Conservation (phyloP, 1,140 invertebrate species). For the Euglossa dilemma region DNA sequence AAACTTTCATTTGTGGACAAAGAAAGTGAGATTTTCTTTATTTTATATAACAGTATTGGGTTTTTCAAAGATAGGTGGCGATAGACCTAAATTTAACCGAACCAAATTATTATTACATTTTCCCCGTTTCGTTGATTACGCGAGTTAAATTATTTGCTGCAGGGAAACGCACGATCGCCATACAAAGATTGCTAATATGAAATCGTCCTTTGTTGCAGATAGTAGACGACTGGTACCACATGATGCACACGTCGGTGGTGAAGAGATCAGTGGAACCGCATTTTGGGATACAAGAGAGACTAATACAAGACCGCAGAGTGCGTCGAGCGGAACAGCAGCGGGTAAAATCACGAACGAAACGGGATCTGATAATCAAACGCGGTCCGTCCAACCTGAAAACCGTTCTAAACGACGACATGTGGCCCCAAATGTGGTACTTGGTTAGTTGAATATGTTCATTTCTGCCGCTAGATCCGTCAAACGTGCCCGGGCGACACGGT, state of each 20-base stretch:
- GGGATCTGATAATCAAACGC: conserved; percentile 84
- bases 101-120: too few relatives aligned
- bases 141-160: too few relatives aligned
- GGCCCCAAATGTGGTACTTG: conserved; percentile 96
- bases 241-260: conserved; percentile 88
- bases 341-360: conserved; percentile 87
- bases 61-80: too few relatives aligned
- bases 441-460: conserved; percentile 82
- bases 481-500: too few relatives aligned
- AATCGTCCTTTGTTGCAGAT: conserved; percentile 85
- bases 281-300: conserved; percentile 85
- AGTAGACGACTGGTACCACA: conserved; percentile 91
- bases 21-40: too few relatives aligned
- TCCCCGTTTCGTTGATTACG: too few relatives aligned
- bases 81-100: too few relatives aligned
- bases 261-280: conserved; percentile 89
- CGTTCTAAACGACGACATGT: conserved; percentile 90
- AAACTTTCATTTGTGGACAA: too few relatives aligned
- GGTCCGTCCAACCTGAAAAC: conserved; percentile 75
- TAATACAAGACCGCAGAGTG: conserved; percentile 88
- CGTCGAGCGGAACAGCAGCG: conserved; percentile 88
- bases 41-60: too few relatives aligned
- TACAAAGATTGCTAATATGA: conserved; percentile 6
- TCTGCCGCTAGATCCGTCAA: background rate
- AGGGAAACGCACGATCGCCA: too few relatives aligned